Base-by-base conservation (phyloP, 37 sponge, comb jelly and placozoan genomes). In the Ianthella basta region DNA sequence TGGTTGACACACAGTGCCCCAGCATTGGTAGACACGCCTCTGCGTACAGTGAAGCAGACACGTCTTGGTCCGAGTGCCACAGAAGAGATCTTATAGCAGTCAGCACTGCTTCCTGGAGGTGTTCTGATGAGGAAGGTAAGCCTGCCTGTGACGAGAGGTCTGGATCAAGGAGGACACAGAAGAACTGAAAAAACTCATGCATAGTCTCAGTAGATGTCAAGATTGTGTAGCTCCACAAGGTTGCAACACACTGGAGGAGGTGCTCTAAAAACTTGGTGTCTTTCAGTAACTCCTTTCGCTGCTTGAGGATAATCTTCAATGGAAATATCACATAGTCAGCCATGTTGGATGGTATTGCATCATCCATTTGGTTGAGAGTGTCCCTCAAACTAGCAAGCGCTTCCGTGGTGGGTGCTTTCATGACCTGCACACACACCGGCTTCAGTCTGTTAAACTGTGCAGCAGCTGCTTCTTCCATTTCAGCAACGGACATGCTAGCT, bases 1-100 rank as follows among this genome's bases (percentile, higher is more conserved):
- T 55, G 25, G 85, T 82, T 30, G 89, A 88, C 19, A 92, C 59
- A 69, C 92, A 92, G 80, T 92, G 92, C 33, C 92, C 92, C 3
- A 92, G 36, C 21, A 64, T 44, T 39, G 81, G 80, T 37, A 86
- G 60, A 24, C 37, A 18, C 21, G 1, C 25, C 2, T 40, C 54
- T 1, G 21, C 44, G 40, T 41, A 75, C 56, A 84, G 33, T 54
- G 12, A 67, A 0, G 30, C 21, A 24, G 67, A 34, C 54, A 65
- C 27, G 73, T 70, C 64, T 14, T 50, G 40, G 24, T 55, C 23
- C 15, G 44, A n/a, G 23, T 36, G 21, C 37, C 34, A 32, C 23
- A 82, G 60, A 35, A 82, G 21, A 6, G 21, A n/a, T 34, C 63
- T 25, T 44, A 82, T 4, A 36, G 39, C 20, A 18, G 21, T 60